Base-by-base conservation (phyloP, 1,140 invertebrate species). In the Atopsyche davidsoni region DNA sequence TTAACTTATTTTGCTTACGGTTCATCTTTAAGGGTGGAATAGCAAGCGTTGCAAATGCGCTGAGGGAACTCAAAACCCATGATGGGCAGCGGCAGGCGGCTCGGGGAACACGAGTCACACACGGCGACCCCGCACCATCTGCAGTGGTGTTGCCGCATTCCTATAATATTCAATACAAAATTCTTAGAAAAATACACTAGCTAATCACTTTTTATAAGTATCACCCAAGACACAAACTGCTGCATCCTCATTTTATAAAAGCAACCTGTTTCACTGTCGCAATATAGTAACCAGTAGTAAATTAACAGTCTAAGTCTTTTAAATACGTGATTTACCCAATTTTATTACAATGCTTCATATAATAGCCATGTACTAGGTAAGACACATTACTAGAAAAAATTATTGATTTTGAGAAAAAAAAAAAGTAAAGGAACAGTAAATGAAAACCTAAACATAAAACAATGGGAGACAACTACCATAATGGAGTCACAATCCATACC, bases 61-160 rank as follows among this genome's bases (percentile, higher is more conserved):
- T 98, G 93, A 68, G 92, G 89, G 76, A 95, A 96, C 73, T 99
- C 96, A 75, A 95, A 98, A 23, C 96, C 96, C 89, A 98, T 92
- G 38, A 84, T 76, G 0, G 96, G 96, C 64, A 98, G 87, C 38
- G 88, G 86, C 51, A 92, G 81, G 49, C 86, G 80, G 68, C 87
- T 83, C 18, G 79, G 79, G n/a, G 91, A 94, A 69, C 96, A 99
- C 59, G 82, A 80, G 66, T 89, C 90, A 70, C 92, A 96, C 14
- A 97, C 81, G 17, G 95, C 96, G 69, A 87, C 85, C 3, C 96
- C 96, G 76, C 96, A 99, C 60, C 69, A 75, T 40, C 87, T 79
- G 63, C 90, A 92, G 70, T 92, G 88, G 72, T 92, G 93, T 72
- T 97, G 94, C 42, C 94, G 76, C 2, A 78, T 71, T 46, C 77